These are phyloP conservation scores for Prolemur simus DNA, from an alignment of 2,113 vertebrate genomes.

Conservation along the genomic window DNA sequence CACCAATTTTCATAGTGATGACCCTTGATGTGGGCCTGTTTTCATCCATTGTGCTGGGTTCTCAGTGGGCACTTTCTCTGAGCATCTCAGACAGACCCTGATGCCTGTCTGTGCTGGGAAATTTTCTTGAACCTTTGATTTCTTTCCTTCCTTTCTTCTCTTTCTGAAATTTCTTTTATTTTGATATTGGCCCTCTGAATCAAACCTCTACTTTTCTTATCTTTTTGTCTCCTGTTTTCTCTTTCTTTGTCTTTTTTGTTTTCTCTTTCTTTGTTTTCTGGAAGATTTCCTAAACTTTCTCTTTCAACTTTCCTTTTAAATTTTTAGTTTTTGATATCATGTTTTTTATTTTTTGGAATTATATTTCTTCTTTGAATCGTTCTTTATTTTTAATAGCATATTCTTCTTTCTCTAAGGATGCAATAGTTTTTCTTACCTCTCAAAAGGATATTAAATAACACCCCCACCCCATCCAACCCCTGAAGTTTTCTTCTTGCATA, in stretches of 20 bases:
- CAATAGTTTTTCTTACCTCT: background rate
- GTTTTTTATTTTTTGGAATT: slow-evolving; percentile 12
- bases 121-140: background rate
- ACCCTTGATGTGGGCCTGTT: background rate
- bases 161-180: background rate
- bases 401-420: slow-evolving; percentile 8
- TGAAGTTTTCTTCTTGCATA: background rate
- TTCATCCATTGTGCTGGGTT: background rate
- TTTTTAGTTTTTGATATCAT: slow-evolving; percentile 3
- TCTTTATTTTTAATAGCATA: background rate
- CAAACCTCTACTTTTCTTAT: background rate
- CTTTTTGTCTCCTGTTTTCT: background rate
- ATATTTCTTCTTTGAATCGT: background rate
- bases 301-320: background rate
- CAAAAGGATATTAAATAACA: background rate
- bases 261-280: slow-evolving; percentile 28
- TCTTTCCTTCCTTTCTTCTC: background rate
- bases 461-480: too few relatives aligned
- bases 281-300: slow-evolving; percentile 19
- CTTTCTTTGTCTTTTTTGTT: background rate
- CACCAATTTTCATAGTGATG: background rate
- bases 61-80: background rate
- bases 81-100: background rate
- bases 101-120: background rate
- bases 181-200: background rate